Evolutionary conservation across 1,140 invertebrate species (phyloP).

Genomic region (Pygmarrhopalites habei): DNA sequence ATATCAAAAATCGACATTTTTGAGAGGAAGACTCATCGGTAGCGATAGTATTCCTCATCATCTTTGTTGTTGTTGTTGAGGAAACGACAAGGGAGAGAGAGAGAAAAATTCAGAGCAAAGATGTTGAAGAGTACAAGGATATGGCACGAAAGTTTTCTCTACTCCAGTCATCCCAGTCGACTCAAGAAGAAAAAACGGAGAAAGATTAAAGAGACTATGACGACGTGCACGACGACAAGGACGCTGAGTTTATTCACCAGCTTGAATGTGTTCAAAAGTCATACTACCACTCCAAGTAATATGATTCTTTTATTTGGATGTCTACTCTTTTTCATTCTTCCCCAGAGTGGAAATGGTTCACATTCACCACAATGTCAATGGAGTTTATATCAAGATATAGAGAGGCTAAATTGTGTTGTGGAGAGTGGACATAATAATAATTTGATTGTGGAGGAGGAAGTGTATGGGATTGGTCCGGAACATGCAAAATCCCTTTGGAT

Average conservation of each 20-base stretch:
- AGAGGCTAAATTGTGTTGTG: slow-evolving; percentile 35
- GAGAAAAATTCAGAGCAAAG: no score
- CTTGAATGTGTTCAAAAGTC: background rate
- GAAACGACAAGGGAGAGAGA: no score
- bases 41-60: no score
- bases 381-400: slow-evolving; percentile 35
- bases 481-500: slow-evolving; percentile 39
- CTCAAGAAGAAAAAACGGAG: background rate
- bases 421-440: slow-evolving; percentile 32
- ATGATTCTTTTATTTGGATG: slow-evolving; percentile 13
- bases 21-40: no score
- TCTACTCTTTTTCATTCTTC: slow-evolving; percentile 1
- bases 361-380: slow-evolving; percentile 38
- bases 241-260: background rate
- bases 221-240: background rate
- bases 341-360: slow-evolving; percentile 15
- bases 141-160: background rate
- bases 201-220: background rate
- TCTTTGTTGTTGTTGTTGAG: no score
- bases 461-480: slow-evolving; percentile 37
- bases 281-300: background rate
- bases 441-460: slow-evolving; percentile 38
- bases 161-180: background rate
- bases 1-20: no score
- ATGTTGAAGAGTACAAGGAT: no score